phyloP scores from a whole-genome alignment of 2,113 vertebrate genomes.

The Danionella cerebrum region DNA sequence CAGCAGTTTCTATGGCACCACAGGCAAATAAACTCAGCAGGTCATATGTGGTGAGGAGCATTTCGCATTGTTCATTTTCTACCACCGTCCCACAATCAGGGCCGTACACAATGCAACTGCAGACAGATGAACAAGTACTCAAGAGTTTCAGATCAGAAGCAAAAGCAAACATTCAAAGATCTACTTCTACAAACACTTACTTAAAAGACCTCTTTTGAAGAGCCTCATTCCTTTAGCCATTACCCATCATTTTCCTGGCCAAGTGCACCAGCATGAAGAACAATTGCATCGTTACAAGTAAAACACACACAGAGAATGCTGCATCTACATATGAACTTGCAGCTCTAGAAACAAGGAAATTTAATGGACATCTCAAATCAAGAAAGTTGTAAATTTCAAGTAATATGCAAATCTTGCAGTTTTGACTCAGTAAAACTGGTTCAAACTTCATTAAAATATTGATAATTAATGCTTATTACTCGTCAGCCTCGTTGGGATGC shows the following conservation, averaged over 20 bases:
- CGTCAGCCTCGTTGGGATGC: slow-evolving; percentile 14
- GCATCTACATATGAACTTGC: background rate
- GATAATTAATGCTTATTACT: slow-evolving; percentile 12
- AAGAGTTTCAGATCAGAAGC: background rate
- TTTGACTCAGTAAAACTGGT: too few species aligned
- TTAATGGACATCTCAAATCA: too few species aligned
- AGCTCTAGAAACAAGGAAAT: too few species aligned
- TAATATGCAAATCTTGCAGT: background rate
- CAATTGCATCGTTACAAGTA: background rate
- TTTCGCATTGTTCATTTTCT: background rate
- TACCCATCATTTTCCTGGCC: background rate
- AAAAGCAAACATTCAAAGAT: background rate
- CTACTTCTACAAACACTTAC: slow-evolving; percentile 7
- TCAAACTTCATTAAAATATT: slow-evolving; percentile 1
- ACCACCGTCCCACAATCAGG: background rate
- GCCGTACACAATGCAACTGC: background rate
- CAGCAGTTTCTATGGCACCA: background rate
- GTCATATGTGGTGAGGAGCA: background rate
- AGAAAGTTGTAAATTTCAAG: background rate
- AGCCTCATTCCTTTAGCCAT: background rate
- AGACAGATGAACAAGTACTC: background rate
- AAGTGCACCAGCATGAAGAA: background rate
- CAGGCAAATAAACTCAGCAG: background rate
- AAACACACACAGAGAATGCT: background rate
- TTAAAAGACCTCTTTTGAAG: background rate